These are phyloP conservation scores for Lagenorhynchus albirostris DNA, from an alignment of 2,113 vertebrate genomes.

Conservation along the genomic window DNA sequence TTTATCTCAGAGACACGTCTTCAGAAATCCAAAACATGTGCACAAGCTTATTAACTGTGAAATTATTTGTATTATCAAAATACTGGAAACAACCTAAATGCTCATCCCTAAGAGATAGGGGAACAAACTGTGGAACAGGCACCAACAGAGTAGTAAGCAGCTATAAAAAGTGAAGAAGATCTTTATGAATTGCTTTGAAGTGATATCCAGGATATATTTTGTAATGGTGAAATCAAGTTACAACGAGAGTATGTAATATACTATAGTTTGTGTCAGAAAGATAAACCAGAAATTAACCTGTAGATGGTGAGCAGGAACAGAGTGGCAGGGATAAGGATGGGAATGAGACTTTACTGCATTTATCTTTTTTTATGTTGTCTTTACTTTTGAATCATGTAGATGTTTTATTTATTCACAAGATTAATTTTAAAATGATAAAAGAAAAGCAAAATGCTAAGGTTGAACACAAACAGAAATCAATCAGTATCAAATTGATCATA, in stretches of 20 bases:
- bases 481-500: not conserved
- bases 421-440: constrained; percentile 7
- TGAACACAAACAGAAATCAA: not conserved
- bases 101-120: not conserved
- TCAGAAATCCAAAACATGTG: constrained; percentile 17
- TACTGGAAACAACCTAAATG: not conserved
- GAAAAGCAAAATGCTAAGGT: constrained; percentile 2
- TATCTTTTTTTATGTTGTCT: not conserved
- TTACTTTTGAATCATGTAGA: not conserved
- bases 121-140: not conserved
- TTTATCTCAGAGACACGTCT: not conserved
- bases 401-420: constrained; percentile 32
- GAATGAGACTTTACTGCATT: not conserved
- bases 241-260: not conserved
- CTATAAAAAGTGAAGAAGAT: not conserved
- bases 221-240: not conserved
- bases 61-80: not conserved
- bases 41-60: not conserved
- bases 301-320: not conserved
- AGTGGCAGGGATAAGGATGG: not conserved
- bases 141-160: not conserved
- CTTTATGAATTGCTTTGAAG: not conserved
- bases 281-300: not conserved
- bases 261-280: not conserved
- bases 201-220: not conserved